A percentile compares a stretch with the other conserved stretches of the same genome.
These are phyloP conservation scores for human DNA, from an alignment of 2,113 vertebrate species.

Conservation along the genomic window GRCh38 chr7:57068001-57068500, in stretches of 20 bases:
- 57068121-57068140: background rate
- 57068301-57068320: background rate
- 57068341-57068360: no score
- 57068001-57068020: slow-evolving; percentile 98
- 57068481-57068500: no score
- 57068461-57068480: no score
- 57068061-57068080: slow-evolving; percentile 99
- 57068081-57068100: slow-evolving; percentile 58
- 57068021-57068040: slow-evolving; percentile 99
- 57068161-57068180: slow-evolving; percentile 10
- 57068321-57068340: no score
- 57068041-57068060: slow-evolving; percentile 98
- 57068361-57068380: no score
- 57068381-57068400: no score
- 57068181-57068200: background rate
- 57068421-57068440: no score
- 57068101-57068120: background rate
- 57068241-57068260: background rate
- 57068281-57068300: background rate
- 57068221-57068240: background rate
- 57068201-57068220: background rate
- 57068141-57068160: slow-evolving; percentile 27
- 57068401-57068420: no score
- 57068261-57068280: background rate
- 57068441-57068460: no score